Evolutionary conservation across 2,888 invertebrate species (phyloP), one percentile per base, ranked within the genome.

Genomic region (Callyntrura sp.): DNA sequence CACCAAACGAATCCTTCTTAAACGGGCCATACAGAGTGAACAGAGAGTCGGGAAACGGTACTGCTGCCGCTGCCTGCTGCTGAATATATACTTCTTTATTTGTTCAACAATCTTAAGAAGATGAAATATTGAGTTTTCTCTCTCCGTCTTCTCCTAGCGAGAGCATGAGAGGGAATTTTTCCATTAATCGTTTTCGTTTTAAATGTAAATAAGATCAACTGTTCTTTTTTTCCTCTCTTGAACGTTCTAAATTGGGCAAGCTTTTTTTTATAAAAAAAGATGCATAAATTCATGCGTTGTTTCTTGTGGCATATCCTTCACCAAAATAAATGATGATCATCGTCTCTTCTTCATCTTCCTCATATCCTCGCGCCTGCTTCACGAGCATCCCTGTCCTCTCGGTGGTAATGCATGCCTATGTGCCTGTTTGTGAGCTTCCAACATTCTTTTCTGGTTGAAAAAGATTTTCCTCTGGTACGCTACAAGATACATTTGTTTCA

Each of bases 121-220:
- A 35, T 90, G 85, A 90, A 90, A 85, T 90, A 90, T 90, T 82
- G 85, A 90, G 85, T 28, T 73, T 81, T 68, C 51, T 43, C 65
- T 45, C 23, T 45, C 9, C 9, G 12, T 73, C 45, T n/a, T 45
- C 70, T 35, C 12, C 78, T 55, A 17, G 78, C 55, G 55, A 55
- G 78, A 76, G 14, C 20, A 8, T 9, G 20, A 60, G 60, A 51
- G 51, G 51, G 14, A 65, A 20, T 73, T 28, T 84, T 62, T 78
- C 82, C 51, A 81, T 90, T 85, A 90, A 90, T 90, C 82, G 85
- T 90, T 90, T 90, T 90, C 85, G 90, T 90, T 90, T 73, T 90
- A 90, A 90, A 90, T 90, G 85, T 82, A 90, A 90, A 90, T 90
- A 85, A 65, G 62, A 82, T 62, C 55, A 51, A 73, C 62, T 81